Evolutionary conservation across 2,888 invertebrate genomes (phyloP).

Genomic region (Epiblema foenella): DNA sequence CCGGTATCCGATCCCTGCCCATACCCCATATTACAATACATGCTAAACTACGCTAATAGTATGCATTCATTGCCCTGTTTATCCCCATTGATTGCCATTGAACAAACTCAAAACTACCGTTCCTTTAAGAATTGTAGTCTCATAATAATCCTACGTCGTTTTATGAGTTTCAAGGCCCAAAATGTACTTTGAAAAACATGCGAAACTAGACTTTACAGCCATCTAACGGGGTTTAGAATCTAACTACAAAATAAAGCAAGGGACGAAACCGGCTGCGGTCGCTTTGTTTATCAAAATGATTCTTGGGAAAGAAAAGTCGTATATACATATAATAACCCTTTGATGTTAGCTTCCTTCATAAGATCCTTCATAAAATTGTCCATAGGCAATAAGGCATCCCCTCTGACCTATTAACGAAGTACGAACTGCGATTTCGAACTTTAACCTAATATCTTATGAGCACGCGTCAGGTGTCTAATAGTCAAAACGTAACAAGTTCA

Average conservation of each 20-base stretch:
- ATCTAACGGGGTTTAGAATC: neutral
- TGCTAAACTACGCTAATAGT: conserved; percentile 1
- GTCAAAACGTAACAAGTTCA: neutral
- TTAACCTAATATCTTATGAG: conserved; percentile 32
- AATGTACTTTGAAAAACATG: neutral
- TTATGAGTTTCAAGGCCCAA: neutral
- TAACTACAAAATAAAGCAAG: neutral
- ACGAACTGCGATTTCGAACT: conserved; percentile 22
- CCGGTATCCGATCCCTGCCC: too few species aligned
- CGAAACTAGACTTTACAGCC: neutral
- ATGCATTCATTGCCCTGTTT: conserved; percentile 9
- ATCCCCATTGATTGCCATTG: conserved; percentile 25
- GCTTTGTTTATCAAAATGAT: conserved; percentile 14
- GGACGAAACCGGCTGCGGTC: conserved; percentile 11
- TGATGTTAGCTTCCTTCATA: neutral
- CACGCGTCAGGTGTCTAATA: conserved; percentile 19
- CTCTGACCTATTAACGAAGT: conserved; percentile 34
- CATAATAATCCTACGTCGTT: neutral
- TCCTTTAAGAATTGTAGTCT: neutral
- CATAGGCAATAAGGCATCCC: conserved; percentile 13
- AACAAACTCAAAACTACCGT: conserved; percentile 19
- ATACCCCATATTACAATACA: conserved; percentile 6
- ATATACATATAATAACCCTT: neutral
- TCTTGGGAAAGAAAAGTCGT: neutral
- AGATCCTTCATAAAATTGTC: too few species aligned